Evolutionary conservation across 2,797 vertebrate species (phyloP).

Genomic region (Eulemur mongoz): DNA sequence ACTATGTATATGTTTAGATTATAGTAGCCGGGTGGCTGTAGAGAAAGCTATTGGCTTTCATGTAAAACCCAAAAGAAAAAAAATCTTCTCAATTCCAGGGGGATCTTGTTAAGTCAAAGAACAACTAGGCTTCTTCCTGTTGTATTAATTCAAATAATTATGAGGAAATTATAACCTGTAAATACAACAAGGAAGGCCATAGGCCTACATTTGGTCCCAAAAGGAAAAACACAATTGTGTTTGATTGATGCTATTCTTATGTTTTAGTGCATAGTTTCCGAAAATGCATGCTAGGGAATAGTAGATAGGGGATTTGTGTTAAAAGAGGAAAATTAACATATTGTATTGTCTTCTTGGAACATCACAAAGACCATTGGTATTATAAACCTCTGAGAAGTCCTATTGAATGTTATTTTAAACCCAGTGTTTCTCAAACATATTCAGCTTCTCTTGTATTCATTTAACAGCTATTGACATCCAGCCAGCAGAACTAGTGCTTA

Average conservation of each 20-base stretch:
- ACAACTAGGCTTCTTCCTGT: background rate
- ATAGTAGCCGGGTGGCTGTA: background rate
- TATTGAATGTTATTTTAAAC: background rate
- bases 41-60: constrained; percentile 8
- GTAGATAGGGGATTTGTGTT: background rate
- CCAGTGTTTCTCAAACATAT: background rate
- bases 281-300: background rate
- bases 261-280: background rate
- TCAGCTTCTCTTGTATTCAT: background rate
- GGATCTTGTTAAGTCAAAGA: background rate
- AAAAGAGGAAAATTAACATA: background rate
- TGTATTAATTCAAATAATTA: constrained; percentile 10
- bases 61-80: constrained; percentile 5
- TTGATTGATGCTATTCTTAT: background rate
- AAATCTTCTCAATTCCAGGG: background rate
- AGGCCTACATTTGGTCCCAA: background rate
- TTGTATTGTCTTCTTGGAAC: background rate
- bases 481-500: background rate
- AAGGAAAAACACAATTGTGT: background rate
- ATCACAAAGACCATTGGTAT: background rate
- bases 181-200: background rate
- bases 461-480: background rate
- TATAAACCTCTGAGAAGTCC: background rate
- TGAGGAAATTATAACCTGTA: background rate
- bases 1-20: background rate